Conservation (phyloP, 2,888 invertebrate genomes). For the Temnothorax unifasciatus region DNA sequence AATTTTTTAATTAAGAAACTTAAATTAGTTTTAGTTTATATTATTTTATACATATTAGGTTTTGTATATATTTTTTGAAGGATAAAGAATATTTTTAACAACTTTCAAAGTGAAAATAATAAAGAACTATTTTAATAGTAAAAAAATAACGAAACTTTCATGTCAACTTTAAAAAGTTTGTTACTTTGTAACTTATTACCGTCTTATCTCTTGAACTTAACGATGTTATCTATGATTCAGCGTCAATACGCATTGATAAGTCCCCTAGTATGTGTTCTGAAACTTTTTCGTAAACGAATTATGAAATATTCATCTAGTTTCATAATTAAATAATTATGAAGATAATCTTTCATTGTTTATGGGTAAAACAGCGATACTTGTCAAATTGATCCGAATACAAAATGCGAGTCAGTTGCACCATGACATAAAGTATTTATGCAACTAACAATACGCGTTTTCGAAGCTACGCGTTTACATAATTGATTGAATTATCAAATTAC, state of each 20-base stretch:
- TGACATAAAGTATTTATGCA: conserved; percentile 34
- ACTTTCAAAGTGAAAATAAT: not conserved
- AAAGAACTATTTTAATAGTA: not conserved
- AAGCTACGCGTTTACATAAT: conserved; percentile 9
- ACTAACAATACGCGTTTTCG: not conserved
- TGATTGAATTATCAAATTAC: not conserved
- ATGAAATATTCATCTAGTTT: not conserved
- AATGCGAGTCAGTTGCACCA: not conserved
- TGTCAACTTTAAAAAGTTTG: not conserved
- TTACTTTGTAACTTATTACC: not conserved
- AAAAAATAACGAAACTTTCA: not conserved
- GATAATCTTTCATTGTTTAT: not conserved
- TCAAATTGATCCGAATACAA: conserved; percentile 12
- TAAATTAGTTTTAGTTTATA: not conserved
- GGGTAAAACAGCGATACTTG: not conserved
- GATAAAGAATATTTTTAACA: not conserved
- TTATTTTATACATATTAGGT: not conserved
- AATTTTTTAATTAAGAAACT: not conserved
- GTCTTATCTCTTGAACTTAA: not conserved
- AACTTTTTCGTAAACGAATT: not conserved
- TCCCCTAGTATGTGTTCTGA: not conserved
- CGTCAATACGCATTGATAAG: not conserved
- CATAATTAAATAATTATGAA: not conserved
- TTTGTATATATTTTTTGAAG: not conserved
- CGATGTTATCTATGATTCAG: not conserved